phyloP scores from a whole-genome alignment of 2,113 vertebrate genomes.

The Tympanuchus pallidicinctus region DNA sequence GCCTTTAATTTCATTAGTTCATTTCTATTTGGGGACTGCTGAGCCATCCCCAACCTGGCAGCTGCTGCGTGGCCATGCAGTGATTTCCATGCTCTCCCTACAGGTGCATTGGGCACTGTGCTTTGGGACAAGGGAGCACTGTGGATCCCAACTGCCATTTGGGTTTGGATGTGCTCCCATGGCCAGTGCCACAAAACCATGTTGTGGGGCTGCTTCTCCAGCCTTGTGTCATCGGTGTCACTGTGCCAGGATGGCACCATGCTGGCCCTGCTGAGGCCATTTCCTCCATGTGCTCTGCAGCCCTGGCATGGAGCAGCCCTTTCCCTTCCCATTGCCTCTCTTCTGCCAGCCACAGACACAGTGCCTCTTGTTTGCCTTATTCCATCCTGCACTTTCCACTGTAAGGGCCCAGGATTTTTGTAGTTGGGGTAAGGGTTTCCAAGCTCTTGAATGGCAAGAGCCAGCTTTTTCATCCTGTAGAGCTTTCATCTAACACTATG shows the following conservation, averaged over 20 bases:
- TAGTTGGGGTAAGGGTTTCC: background rate
- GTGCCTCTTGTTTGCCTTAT: background rate
- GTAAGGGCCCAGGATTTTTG: background rate
- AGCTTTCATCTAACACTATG: background rate
- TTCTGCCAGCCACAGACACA: background rate
- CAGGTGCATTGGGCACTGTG: fast-evolving
- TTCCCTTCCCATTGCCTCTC: background rate
- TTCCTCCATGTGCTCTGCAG: background rate
- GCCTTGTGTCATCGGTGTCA: fast-evolving
- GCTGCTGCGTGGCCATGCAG: background rate
- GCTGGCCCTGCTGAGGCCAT: background rate
- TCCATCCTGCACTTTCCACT: background rate
- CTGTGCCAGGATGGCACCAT: background rate
- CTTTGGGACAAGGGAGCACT: background rate
- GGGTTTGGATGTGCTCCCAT: background rate
- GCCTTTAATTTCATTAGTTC: constrained; percentile 53
- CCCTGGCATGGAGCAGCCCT: background rate
- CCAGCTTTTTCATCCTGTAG: background rate
- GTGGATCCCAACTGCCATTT: background rate
- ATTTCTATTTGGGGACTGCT: constrained; percentile 13
- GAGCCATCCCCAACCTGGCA: background rate
- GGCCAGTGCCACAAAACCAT: background rate
- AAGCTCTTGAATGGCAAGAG: background rate
- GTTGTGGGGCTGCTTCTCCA: background rate
- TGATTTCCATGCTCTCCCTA: background rate